phyloP scores from a whole-genome alignment of 2,113 vertebrate species.

The Peucedramus taeniatus region DNA sequence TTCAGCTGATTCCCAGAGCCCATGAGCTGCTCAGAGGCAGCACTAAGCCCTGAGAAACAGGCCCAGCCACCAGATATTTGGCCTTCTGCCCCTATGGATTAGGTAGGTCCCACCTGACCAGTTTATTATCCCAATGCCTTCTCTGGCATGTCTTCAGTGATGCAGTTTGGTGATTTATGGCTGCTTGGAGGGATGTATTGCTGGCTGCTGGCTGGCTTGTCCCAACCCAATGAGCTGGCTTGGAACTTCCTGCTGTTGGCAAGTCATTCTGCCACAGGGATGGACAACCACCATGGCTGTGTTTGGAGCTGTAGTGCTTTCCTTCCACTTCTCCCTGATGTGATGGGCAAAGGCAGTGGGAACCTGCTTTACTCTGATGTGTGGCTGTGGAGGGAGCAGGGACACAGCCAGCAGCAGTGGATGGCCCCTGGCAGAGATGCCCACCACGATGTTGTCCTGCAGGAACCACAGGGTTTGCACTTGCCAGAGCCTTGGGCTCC shows the following conservation, averaged over 20 bases:
- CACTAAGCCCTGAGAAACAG: background rate
- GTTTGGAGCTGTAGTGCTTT: background rate
- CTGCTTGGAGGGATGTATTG: background rate
- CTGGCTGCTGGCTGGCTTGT: background rate
- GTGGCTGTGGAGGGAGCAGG: background rate
- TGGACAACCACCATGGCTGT: background rate
- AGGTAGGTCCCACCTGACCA: background rate
- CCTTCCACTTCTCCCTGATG: background rate
- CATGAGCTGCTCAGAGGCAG: background rate
- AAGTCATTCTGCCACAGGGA: background rate
- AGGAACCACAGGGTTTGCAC: background rate
- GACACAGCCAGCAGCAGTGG: background rate
- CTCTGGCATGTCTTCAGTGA: background rate
- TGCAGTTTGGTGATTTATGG: background rate
- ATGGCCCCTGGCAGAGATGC: background rate
- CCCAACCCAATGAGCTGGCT: background rate
- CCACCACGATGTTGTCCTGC: background rate
- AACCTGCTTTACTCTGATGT: background rate
- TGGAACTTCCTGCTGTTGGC: background rate
- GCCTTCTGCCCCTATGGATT: background rate
- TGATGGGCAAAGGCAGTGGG: background rate
- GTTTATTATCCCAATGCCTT: background rate
- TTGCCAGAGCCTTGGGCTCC: accelerated
- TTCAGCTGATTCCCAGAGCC: background rate
- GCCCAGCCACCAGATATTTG: background rate